phyloP scores from a whole-genome alignment of 2,797 vertebrate genomes.

The Astyanax mexicanus region DNA sequence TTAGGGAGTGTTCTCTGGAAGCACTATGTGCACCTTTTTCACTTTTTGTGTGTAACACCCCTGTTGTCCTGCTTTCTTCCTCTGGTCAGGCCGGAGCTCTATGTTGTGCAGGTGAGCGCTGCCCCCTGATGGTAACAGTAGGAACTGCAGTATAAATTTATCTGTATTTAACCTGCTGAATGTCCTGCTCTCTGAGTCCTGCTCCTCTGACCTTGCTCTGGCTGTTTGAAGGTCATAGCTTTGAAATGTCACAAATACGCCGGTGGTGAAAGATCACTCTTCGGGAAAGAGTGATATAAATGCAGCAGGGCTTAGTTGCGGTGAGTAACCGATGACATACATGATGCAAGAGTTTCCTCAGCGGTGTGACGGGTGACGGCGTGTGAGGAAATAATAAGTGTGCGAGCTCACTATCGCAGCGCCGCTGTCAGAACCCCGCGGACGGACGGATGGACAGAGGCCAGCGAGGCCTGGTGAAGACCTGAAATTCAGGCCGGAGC shows the following conservation, averaged over 20 bases:
- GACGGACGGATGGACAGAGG: constrained; percentile 17
- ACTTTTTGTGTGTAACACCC: not conserved
- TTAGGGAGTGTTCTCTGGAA: too few relatives aligned
- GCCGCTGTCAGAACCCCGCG: constrained; percentile 24
- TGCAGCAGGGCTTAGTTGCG: not conserved
- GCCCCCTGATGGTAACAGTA: constrained; percentile 74
- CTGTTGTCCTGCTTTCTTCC: not conserved
- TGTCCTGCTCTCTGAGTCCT: not conserved
- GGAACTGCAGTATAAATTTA: not conserved
- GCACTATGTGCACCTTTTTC: constrained; percentile 4
- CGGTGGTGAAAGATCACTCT: not conserved
- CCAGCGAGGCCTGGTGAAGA: constrained; percentile 8
- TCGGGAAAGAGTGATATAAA: not conserved
- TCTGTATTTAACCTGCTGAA: not conserved
- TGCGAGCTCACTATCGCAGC: constrained; percentile 27
- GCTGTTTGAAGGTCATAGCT: not conserved
- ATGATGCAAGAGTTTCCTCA: constrained; percentile 47
- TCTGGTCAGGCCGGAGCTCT: not conserved
- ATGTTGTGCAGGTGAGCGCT: constrained; percentile 70
- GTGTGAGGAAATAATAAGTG: too few relatives aligned
- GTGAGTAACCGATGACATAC: constrained; percentile 31
- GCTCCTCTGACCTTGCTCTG: not conserved
- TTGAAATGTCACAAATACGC: not conserved
- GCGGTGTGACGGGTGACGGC: constrained; percentile 36
- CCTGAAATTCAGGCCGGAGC: constrained; percentile 34